Percentiles rank a stretch among this genome's conserved stretches.
These are phyloP conservation scores for Montipora capricornis DNA, from an alignment of 64 coral and sea anemone genomes.

Conservation along the genomic window DNA sequence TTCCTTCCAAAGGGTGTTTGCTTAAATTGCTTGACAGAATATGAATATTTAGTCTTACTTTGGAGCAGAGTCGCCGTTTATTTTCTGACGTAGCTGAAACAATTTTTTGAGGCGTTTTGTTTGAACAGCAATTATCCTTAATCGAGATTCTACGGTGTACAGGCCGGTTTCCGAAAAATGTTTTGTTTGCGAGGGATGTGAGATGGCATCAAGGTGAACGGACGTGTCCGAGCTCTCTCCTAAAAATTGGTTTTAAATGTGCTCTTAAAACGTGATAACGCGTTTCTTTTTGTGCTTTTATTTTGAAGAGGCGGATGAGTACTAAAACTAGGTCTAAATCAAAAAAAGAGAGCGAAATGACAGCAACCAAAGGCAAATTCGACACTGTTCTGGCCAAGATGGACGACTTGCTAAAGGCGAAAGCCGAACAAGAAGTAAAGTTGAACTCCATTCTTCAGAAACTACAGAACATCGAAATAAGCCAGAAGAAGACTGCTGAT, in stretches of 20 bases:
- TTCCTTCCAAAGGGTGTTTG: too few species aligned
- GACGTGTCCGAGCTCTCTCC: slow-evolving; percentile 23
- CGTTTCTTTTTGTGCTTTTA: neutral
- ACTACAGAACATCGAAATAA: slow-evolving; percentile 6
- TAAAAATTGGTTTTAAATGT: slow-evolving; percentile 1
- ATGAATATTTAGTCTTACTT: too few species aligned
- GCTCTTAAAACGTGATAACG: slow-evolving; percentile 1
- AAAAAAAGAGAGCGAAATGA: slow-evolving; percentile 14
- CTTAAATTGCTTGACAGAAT: too few species aligned
- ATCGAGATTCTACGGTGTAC: too few species aligned
- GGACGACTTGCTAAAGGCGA: neutral
- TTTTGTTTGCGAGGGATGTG: too few species aligned
- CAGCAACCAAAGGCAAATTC: neutral
- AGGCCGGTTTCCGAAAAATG: too few species aligned
- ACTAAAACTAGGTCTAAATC: neutral
- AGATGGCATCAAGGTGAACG: neutral
- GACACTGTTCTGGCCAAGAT: slow-evolving; percentile 8
- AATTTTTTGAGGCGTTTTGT: too few species aligned
- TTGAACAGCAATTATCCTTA: too few species aligned
- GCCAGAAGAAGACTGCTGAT: neutral
- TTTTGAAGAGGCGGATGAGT: neutral
- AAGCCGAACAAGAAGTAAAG: neutral
- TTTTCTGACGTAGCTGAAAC: too few species aligned
- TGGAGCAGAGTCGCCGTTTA: too few species aligned
- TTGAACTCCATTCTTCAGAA: slow-evolving; percentile 19